phyloP scores from a whole-genome alignment of 2,888 invertebrate genomes.

The Artemia sinica region DNA sequence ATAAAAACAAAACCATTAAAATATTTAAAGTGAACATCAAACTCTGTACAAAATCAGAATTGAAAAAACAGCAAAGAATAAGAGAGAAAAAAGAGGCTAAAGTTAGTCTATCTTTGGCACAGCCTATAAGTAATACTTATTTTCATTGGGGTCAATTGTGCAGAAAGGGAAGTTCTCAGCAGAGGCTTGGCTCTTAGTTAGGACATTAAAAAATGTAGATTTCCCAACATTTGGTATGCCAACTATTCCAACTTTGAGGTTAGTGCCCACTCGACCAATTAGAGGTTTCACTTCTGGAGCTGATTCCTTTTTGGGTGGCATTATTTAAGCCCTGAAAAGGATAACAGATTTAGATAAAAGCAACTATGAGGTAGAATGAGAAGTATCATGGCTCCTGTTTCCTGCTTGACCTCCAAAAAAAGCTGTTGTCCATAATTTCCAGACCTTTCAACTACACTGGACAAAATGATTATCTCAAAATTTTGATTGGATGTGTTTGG shows the following conservation, averaged over 20 bases:
- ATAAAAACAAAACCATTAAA: too few relatives aligned
- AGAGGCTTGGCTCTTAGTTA: slow-evolving; percentile 90
- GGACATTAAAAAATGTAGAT: slow-evolving; percentile 96
- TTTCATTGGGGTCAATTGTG: slow-evolving; percentile 99
- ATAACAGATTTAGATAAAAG: too few relatives aligned
- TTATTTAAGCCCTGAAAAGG: slow-evolving; percentile 25
- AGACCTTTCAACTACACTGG: too few relatives aligned
- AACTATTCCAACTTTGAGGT: slow-evolving; percentile 87
- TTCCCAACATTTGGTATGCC: slow-evolving; percentile 59
- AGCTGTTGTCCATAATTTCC: too few relatives aligned
- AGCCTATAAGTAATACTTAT: slow-evolving; percentile 54
- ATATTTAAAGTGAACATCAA: too few relatives aligned
- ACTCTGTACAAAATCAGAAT: background rate
- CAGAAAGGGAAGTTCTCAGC: slow-evolving; percentile 99
- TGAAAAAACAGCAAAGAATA: background rate
- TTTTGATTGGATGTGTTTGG: too few relatives aligned
- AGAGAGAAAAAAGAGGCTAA: background rate
- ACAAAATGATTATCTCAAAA: too few relatives aligned
- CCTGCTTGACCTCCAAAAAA: too few relatives aligned
- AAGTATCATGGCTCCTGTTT: too few relatives aligned
- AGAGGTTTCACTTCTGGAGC: slow-evolving; percentile 73
- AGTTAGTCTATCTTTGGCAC: background rate
- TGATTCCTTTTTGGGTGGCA: slow-evolving; percentile 54
- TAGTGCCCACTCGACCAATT: slow-evolving; percentile 87
- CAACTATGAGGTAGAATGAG: too few relatives aligned